Base-by-base conservation (phyloP, 2,113 vertebrate species). In the Uropsilus gracilis region DNA sequence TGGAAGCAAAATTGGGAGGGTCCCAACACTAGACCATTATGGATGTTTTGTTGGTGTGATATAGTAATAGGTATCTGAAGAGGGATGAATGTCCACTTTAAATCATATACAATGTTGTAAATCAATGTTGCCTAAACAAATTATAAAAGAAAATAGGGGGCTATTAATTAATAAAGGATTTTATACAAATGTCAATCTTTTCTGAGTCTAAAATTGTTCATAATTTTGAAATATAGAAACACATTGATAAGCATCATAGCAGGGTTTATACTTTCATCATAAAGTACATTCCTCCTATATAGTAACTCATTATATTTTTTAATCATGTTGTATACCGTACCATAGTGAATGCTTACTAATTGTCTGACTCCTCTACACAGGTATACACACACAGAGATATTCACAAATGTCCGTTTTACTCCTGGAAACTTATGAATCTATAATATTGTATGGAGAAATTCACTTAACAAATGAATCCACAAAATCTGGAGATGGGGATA, bases 361-460 rank as follows among this genome's bases (percentile, higher is more conserved):
- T 53, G 3, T n/a, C 30, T n/a, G 6, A 6, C n/a, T 46, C 39
- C 2, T 80, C 12, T 26, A 37, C 1, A 39, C 0, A 0, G 0
- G 8, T 3, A 53, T 28, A 53, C 10, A 39, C 11, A 32, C 2
- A 14, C 22, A 73, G 1, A 18, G 26, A n/a, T 37, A 26, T 17
- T 6, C 13, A 9, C 34, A 85, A 1, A 32, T 89, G 10, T 12
- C 32, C 64, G 28, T 48, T 59, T 4, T 88, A 10, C 44, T 50
- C 39, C 39, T 13, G 57, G 16, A 46, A 78, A 37, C 0, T 4
- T 42, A 6, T 26, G 10, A 71, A 76, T 89, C 32, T 22, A 17
- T 39, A 73, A 20, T 2, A 14, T 42, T 76, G 24, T 34, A 14
- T 12, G 44, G 26, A 2, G 24, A n/a, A 82, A 59, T 48, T 9